phyloP scores from a whole-genome alignment of 2,888 invertebrate species.

The Harpagoxenus sublaevis region DNA sequence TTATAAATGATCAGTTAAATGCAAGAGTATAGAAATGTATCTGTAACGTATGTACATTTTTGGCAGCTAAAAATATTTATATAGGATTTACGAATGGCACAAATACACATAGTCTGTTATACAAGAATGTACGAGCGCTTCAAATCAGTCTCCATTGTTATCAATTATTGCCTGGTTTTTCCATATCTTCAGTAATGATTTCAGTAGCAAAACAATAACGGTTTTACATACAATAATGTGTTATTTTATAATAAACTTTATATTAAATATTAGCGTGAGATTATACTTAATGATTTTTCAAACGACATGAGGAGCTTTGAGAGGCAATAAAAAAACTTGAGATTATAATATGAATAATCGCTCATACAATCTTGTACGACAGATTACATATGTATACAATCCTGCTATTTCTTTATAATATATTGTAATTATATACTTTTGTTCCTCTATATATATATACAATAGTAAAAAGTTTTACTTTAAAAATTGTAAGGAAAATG shows the following conservation, averaged over 20 bases:
- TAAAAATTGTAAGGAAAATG: constrained; percentile 2
- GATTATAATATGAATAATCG: background rate
- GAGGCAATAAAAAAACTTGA: background rate
- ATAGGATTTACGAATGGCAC: constrained; percentile 33
- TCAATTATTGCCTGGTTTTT: background rate
- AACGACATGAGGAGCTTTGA: background rate
- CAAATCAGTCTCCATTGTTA: background rate
- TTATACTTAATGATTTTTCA: background rate
- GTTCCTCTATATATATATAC: background rate
- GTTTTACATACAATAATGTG: background rate
- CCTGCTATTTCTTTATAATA: constrained; percentile 29
- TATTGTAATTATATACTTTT: background rate
- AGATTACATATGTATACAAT: constrained; percentile 6
- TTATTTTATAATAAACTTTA: background rate
- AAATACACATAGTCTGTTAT: background rate
- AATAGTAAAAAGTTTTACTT: constrained; percentile 16
- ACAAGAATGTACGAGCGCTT: background rate
- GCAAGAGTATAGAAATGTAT: constrained; percentile 18
- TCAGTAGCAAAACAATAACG: background rate
- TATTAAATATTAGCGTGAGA: background rate
- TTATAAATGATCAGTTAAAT: constrained; percentile 9
- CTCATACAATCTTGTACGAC: background rate
- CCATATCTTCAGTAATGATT: background rate
- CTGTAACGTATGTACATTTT: constrained; percentile 43
- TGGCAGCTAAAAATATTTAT: constrained; percentile 33